Percentiles rank a stretch among this genome's conserved stretches.
Evolutionary conservation across 2,113 vertebrate species (phyloP).

Genomic region (Rana temporaria): DNA sequence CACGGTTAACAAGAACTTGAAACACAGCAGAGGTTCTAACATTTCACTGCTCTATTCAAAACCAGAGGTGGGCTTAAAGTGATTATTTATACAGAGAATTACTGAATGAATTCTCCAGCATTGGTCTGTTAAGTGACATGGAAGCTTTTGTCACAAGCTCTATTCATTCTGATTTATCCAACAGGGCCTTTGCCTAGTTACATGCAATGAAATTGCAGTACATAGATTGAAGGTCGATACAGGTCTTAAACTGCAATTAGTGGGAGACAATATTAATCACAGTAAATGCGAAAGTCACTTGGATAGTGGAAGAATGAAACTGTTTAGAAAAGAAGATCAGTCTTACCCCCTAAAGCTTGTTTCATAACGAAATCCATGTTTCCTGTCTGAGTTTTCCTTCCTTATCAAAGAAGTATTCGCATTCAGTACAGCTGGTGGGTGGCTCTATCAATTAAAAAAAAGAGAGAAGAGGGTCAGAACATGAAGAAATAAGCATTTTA

Average conservation of each 20-base stretch:
- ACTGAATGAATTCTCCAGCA: background rate
- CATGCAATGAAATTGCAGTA: background rate
- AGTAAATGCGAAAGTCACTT: background rate
- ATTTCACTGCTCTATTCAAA: too few relatives aligned
- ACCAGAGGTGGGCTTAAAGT: too few relatives aligned
- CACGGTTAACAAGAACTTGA: too few relatives aligned
- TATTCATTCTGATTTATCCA: background rate
- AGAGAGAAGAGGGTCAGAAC: background rate
- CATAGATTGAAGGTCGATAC: background rate
- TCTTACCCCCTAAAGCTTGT: constrained; percentile 89
- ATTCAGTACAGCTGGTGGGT: constrained; percentile 56
- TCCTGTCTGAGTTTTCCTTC: constrained; percentile 9
- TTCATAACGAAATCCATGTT: constrained; percentile 94
- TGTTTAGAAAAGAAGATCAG: constrained; percentile 23
- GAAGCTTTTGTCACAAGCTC: background rate
- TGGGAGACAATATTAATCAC: background rate
- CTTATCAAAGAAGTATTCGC: constrained; percentile 56
- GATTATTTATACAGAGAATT: background rate
- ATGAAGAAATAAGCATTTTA: background rate
- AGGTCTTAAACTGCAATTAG: constrained; percentile 3
- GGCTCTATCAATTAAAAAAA: background rate
- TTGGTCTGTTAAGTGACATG: too few relatives aligned
- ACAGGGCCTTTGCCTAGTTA: background rate
- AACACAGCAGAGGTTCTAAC: too few relatives aligned
- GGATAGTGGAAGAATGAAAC: background rate